Percentiles rank a stretch among this genome's conserved stretches.
These are phyloP conservation scores for Lutraria lutraria DNA, from an alignment of 2,888 invertebrate species.

Conservation along the genomic window DNA sequence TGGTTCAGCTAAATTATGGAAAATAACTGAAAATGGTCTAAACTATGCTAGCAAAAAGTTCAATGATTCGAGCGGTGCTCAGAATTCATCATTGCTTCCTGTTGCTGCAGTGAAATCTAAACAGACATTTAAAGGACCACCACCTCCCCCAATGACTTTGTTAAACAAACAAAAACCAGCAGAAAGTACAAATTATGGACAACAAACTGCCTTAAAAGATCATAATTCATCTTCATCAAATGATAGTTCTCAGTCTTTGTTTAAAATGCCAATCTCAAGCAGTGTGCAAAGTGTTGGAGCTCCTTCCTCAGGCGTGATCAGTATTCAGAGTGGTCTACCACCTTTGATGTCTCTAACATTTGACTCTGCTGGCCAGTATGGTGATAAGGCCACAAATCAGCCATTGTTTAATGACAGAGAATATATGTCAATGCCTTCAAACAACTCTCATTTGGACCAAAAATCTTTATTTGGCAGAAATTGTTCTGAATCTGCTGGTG, in stretches of 20 bases:
- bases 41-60: conserved; percentile 57
- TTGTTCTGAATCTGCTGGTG: not conserved
- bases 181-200: not conserved
- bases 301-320: not conserved
- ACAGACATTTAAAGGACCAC: conserved; percentile 55
- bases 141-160: conserved; percentile 61
- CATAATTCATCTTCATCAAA: not conserved
- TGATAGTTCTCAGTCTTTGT: conserved; percentile 22
- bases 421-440: not conserved
- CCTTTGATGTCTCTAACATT: conserved; percentile 44
- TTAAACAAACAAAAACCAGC: conserved; percentile 22
- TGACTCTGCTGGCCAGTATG: not conserved
- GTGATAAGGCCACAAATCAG: not conserved
- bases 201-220: not conserved
- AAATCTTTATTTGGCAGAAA: not conserved
- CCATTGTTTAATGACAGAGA: not conserved
- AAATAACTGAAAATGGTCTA: conserved; percentile 67
- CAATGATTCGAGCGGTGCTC: not conserved
- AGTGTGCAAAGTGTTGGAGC: not conserved
- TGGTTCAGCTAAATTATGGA: conserved; percentile 60
- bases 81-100: not conserved
- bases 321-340: conserved; percentile 10
- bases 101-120: conserved; percentile 4
- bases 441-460: not conserved
- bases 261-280: not conserved